Base-by-base conservation (phyloP, 2,888 invertebrate genomes). In the Lepidochitona cinerea region DNA sequence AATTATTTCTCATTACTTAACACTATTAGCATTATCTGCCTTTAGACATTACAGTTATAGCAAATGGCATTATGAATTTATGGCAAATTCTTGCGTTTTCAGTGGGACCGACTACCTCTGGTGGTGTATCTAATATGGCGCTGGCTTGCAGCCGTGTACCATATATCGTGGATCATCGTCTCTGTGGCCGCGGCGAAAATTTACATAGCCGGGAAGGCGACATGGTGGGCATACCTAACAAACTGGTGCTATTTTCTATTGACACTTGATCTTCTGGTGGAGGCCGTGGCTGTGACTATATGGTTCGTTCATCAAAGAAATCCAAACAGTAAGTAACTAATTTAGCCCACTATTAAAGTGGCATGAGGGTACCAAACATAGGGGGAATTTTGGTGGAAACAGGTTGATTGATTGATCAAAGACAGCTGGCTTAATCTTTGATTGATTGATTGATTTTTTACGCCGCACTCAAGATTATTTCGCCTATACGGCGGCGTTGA, bases 191-290 rank as follows among this genome's bases (percentile, higher is more conserved):
- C 54, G n/a, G 64, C 54, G 26, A 33, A 41, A 26, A 32, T 37
- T 35, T 74, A 74, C 7, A 68, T 1, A 67, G 71, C n/a, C 73
- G 82, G 64, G 74, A 78, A 69, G 53, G 70, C 79, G 36, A 84
- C 84, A 59, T 85, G 85, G 85, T 81, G 83, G 72, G 81, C 84
- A 37, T 85, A 75, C 70, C 80, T 85, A 32, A 85, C 85, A 26
- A 78, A 83, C 77, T 85, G 84, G 85, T 74, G 78, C 14, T 85
- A 79, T 72, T 75, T 83, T 67, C 70, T 78, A 0, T 78, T 85
- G 12, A 84, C 83, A 0, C 3, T 82, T n/a, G 73, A 82, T 12
- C 78, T 79, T 3, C 67, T 86, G 32, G 68, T 81, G 5, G 81
- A 84, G 67, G 80, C 83, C n/a, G 3, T 35, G 23, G 35, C 66